Evolutionary conservation across 2,797 vertebrate species (phyloP).

Genomic region (Squalus acanthias): DNA sequence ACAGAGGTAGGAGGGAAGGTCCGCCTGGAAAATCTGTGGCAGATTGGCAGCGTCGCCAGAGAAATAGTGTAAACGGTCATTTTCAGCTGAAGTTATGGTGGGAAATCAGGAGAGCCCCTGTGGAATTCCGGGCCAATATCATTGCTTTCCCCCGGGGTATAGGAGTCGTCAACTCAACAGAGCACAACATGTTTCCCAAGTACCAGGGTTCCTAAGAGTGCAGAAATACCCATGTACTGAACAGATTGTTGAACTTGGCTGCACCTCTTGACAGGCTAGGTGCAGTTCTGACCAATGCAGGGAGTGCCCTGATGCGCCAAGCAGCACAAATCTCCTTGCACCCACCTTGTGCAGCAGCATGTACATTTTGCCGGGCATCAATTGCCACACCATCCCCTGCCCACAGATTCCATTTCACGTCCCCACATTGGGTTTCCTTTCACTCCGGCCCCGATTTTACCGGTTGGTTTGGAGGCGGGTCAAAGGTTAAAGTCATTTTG

Average conservation of each 20-base stretch:
- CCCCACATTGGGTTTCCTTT: no score
- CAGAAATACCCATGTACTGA: neutral
- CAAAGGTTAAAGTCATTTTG: no score
- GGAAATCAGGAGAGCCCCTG: no score
- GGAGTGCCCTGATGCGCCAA: neutral
- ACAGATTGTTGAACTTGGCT: neutral
- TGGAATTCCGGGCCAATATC: neutral
- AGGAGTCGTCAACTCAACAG: neutral
- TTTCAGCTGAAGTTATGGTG: no score
- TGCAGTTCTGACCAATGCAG: neutral
- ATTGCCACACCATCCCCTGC: no score
- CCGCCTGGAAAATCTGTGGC: neutral
- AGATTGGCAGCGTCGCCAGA: neutral
- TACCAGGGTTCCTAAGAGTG: neutral
- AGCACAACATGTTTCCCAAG: neutral
- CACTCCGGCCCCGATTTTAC: no score
- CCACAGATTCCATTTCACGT: no score
- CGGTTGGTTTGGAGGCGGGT: no score
- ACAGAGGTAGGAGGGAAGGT: neutral
- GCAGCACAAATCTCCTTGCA: neutral
- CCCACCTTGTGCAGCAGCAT: no score
- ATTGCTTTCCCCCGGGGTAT: neutral
- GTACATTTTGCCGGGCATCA: no score
- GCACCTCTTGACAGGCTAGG: neutral
- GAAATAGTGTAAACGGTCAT: no score